phyloP scores from a whole-genome alignment of 2,888 invertebrate genomes.

The Alcis repandata region DNA sequence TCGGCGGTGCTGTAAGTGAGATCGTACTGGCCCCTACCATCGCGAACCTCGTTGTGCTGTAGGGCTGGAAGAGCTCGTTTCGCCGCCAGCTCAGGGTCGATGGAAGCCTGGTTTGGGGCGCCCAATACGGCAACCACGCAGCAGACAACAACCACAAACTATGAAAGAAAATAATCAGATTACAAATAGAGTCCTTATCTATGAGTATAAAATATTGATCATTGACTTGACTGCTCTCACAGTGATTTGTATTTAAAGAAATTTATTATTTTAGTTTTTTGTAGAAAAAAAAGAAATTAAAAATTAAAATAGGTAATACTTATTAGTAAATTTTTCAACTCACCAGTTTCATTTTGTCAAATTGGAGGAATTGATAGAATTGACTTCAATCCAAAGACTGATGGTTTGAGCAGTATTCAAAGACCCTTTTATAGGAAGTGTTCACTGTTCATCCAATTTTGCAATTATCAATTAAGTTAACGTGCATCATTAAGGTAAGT shows the following conservation, averaged over 20 bases:
- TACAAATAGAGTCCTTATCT: background rate
- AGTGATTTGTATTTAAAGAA: no score
- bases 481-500: constrained; percentile 9
- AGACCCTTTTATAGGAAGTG: constrained; percentile 31
- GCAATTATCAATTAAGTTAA: constrained; percentile 22
- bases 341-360: constrained; percentile 60
- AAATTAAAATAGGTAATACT: background rate
- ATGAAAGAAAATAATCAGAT: constrained; percentile 38
- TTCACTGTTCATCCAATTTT: constrained; percentile 18
- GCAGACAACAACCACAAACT: constrained; percentile 56
- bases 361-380: background rate
- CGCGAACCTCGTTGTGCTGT: constrained; percentile 63
- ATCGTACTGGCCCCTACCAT: constrained; percentile 65
- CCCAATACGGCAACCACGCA: constrained; percentile 49
- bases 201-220: background rate
- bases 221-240: background rate
- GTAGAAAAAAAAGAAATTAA: background rate
- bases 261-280: no score
- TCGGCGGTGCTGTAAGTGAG: constrained; percentile 70
- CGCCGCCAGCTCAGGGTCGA: constrained; percentile 42
- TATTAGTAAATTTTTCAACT: constrained; percentile 38
- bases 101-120: constrained; percentile 40
- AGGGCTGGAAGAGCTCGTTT: constrained; percentile 58
- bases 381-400: constrained; percentile 24
- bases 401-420: constrained; percentile 5